These are phyloP conservation scores for Buphagus erythrorhynchus DNA, from an alignment of 2,797 vertebrate genomes.

Conservation along the genomic window DNA sequence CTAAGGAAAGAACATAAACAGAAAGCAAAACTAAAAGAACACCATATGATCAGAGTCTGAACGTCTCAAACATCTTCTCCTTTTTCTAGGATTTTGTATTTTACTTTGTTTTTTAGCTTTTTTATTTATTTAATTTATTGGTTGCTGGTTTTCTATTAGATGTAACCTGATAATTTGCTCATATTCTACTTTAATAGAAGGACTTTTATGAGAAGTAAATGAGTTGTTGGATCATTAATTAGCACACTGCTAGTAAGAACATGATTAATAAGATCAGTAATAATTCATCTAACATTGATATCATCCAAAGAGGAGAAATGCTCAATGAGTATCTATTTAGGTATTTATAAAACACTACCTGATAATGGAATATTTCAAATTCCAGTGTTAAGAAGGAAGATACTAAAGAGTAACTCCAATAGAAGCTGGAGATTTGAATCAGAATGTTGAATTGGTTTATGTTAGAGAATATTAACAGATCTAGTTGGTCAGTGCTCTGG, in stretches of 20 bases:
- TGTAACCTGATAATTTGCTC: neutral
- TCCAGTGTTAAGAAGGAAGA: neutral
- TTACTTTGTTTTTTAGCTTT: neutral
- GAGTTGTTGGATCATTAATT: neutral
- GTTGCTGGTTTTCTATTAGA: neutral
- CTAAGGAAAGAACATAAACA: neutral
- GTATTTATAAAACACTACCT: neutral
- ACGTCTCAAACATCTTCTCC: neutral
- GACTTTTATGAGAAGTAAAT: neutral
- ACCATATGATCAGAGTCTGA: neutral
- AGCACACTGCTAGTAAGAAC: neutral
- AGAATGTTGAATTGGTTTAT: neutral
- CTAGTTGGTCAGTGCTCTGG: neutral
- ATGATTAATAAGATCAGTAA: neutral
- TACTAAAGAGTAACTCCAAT: neutral
- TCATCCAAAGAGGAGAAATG: neutral
- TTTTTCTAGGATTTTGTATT: neutral
- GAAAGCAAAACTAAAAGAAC: neutral
- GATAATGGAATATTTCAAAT: neutral
- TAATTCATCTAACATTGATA: neutral
- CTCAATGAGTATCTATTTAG: neutral
- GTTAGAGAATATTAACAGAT: neutral
- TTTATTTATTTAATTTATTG: neutral
- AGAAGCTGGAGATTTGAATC: neutral
- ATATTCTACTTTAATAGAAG: neutral